These are phyloP conservation scores for Pandemis corylana DNA, from an alignment of 2,888 invertebrate species.

Conservation along the genomic window DNA sequence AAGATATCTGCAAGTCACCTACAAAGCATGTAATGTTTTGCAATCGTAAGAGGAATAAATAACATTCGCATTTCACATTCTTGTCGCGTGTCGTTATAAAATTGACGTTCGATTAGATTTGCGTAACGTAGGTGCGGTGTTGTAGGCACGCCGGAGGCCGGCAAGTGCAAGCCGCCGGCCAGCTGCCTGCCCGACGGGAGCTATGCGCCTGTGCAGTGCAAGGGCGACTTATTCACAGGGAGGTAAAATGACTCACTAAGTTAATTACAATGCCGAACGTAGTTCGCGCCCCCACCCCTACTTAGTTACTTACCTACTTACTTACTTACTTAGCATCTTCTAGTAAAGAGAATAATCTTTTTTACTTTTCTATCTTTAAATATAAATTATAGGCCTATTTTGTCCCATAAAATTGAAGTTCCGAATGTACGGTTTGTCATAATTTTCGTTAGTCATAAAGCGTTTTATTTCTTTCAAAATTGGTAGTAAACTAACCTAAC, in stretches of 20 bases:
- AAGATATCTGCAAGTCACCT: slow-evolving; percentile 43
- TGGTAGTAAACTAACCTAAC: too few species aligned
- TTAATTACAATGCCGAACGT: slow-evolving; percentile 40
- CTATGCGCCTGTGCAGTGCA: slow-evolving; percentile 87
- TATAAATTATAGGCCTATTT: too few species aligned
- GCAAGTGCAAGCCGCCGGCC: slow-evolving; percentile 58
- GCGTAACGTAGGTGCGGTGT: slow-evolving; percentile 15
- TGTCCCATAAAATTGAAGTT: too few species aligned
- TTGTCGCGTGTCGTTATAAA: slow-evolving; percentile 2
- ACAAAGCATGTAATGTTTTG: slow-evolving; percentile 25
- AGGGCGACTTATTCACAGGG: slow-evolving; percentile 86
- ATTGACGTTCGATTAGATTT: slow-evolving; percentile 24
- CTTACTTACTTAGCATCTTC: too few species aligned
- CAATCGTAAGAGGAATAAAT: background rate
- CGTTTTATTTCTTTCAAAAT: too few species aligned
- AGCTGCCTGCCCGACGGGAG: slow-evolving; percentile 84
- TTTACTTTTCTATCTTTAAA: too few species aligned
- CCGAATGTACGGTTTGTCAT: too few species aligned
- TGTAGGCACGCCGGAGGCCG: slow-evolving; percentile 42
- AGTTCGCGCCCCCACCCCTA: slow-evolving; percentile 12
- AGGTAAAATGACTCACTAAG: slow-evolving; percentile 70
- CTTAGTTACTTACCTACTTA: background rate
- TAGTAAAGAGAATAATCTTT: too few species aligned
- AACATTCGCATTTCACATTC: slow-evolving; percentile 30
- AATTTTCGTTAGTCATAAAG: too few species aligned